Evolutionary conservation across 37 sponge, comb jelly and placozoan species (phyloP), one percentile per base, ranked within the genome.

Genomic region (Hexactinellida sp.): DNA sequence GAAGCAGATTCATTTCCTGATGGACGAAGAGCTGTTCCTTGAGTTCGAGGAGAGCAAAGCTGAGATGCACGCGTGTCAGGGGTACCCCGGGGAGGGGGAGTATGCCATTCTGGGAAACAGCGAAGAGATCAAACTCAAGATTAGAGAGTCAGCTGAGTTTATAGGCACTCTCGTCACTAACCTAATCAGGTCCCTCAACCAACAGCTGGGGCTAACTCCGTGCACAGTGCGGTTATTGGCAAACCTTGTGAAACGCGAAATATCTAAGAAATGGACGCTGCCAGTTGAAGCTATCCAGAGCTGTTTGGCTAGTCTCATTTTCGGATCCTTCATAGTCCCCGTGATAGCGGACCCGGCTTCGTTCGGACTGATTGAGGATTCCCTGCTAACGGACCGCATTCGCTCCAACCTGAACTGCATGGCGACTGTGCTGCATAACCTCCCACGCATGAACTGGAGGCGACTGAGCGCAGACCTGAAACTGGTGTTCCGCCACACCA

Each of bases 241-340:
- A 3, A 63, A 63, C 76, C 34, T 63, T 7, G 5, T 63, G 34
- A 63, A 63, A n/a, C 76, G 76, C 3, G 76, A 63, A 23, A 63
- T 63, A 21, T 63, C 76, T 10, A 63, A n/a, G 76, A 63, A 63
- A 63, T 63, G 76, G 76, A 63, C 76, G 3, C 76, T 63, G 13
- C 76, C 76, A 23, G 28, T 63, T 32, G 76, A 63, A 63, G 76
- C 76, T 63, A 63, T 63, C 5, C 76, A 63, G 76, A 63, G 76
- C 34, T 63, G 76, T n/a, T 23, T 63, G 34, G 76, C 76, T n/a
- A 63, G 13, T 23, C 76, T 63, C 13, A 63, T 63, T 63, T 63
- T 63, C 76, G 76, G 76, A 7, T 63, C 13, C 25, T 63, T 63
- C 34, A 63, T 63, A 21, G 76, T 63, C 32, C 76, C 76, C 3